Evolutionary conservation across 1,140 invertebrate species (phyloP), one percentile per base, ranked within the genome.

Genomic region (Lasioglossum albipes): DNA sequence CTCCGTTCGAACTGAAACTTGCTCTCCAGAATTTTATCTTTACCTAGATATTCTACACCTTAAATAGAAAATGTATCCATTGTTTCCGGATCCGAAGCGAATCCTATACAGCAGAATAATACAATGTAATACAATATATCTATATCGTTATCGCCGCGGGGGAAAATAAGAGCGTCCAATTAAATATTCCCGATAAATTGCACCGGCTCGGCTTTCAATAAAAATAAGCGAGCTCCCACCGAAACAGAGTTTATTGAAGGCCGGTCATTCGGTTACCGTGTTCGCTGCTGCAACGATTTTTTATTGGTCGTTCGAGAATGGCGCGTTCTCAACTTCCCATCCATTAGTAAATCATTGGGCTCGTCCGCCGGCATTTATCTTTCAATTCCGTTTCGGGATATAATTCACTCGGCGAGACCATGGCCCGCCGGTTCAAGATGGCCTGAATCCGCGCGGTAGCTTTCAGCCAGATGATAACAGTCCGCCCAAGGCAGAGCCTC

Each of bases 331-430:
- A 42, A 54, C 31, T 54, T 65, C 69, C 52, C 52, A 59, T 74
- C 65, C 31, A 79, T 62, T 54, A 61, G 59, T 57, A 52, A 71
- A 75, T 67, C 67, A 27, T 59, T 16, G 61, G 36, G 16, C 10
- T 31, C 69, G 52, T 49, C 69, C 18, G 42, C 36, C 16, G 10
- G 68, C 59, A 75, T 84, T 82, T 79, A 61, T 81, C 81, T 68
- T 74, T 78, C 57, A 73, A 70, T 64, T 79, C 76, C 75, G 65
- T 68, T 62, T 57, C 59, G 27, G 69, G 62, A 75, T 75, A 75
- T 65, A 75, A 83, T 80, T 84, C 73, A 83, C 59, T 79, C 75
- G 61, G 82, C 76, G 74, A 81, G 76, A 59, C 80, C 6, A 59
- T 74, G 61, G 52, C 42, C 20, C 10, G 72, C 67, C 52, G 42